A percentile compares a stretch with the other conserved stretches of the same genome.
Conservation (phyloP, 2,888 invertebrate species). For the Aelia acuminata region DNA sequence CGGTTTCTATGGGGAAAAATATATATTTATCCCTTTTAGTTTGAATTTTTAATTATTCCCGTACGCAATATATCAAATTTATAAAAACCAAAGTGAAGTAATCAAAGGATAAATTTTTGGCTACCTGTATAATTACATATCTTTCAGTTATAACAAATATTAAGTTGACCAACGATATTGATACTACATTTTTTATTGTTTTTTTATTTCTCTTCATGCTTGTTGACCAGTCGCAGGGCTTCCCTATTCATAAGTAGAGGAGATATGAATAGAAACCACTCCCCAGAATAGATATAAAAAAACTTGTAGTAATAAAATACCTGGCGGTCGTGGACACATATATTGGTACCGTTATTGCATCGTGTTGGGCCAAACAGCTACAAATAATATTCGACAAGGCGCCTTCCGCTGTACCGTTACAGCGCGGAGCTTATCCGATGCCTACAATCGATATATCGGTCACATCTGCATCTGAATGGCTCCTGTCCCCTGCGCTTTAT, state of each 20-base stretch:
- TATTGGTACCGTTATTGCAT: slow-evolving; percentile 6
- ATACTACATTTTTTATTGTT: too few species aligned
- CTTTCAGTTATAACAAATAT: too few species aligned
- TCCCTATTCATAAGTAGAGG: background rate
- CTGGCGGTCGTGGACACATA: background rate
- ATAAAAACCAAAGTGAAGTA: too few species aligned
- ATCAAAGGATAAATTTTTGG: too few species aligned
- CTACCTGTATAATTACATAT: too few species aligned
- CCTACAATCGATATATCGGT: background rate
- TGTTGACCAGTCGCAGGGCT: too few species aligned
- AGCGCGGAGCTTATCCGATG: background rate
- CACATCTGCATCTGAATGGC: slow-evolving; percentile 14
- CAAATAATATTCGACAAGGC: slow-evolving; percentile 21
- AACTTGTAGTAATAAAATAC: background rate
- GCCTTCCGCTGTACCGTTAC: background rate
- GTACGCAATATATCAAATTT: too few species aligned
- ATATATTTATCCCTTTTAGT: too few species aligned
- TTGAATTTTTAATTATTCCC: too few species aligned
- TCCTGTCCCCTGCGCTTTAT: slow-evolving; percentile 6
- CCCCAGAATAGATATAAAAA: background rate
- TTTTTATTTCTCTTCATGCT: too few species aligned
- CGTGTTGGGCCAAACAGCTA: background rate
- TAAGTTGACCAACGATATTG: too few species aligned
- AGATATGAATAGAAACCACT: background rate
- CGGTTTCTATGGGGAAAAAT: too few species aligned